phyloP scores from a whole-genome alignment of 2,797 vertebrate species.

The Lithobates pipiens region DNA sequence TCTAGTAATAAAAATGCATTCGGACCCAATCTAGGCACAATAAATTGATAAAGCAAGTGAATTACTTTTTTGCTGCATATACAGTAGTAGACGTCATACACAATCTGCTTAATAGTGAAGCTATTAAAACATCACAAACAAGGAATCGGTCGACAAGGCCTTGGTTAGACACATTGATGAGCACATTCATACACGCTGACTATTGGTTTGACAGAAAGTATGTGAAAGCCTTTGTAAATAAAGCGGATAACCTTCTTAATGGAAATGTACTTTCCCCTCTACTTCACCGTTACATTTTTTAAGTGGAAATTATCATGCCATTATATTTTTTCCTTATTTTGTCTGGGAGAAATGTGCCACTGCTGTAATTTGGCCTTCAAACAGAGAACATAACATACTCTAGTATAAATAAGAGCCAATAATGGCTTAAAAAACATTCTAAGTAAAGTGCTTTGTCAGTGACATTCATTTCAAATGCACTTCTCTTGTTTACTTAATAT shows the following conservation, averaged over 20 bases:
- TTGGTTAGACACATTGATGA: slow-evolving; percentile 19
- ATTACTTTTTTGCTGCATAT: background rate
- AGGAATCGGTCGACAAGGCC: background rate
- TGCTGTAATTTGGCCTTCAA: slow-evolving; percentile 53
- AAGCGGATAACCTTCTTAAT: slow-evolving; percentile 44
- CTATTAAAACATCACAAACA: background rate
- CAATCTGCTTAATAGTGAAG: background rate
- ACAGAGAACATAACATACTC: slow-evolving; percentile 27
- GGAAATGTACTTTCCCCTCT: slow-evolving; percentile 47
- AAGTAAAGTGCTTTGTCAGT: slow-evolving; percentile 22
- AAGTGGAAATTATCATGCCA: slow-evolving; percentile 48
- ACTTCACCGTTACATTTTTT: slow-evolving; percentile 36
- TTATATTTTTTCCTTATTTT: slow-evolving; percentile 42
- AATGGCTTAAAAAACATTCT: slow-evolving; percentile 18
- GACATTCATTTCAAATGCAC: slow-evolving; percentile 19
- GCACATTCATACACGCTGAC: background rate
- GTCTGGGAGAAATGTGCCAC: slow-evolving; percentile 31
- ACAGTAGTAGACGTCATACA: background rate
- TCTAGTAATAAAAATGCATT: background rate
- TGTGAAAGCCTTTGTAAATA: slow-evolving; percentile 45
- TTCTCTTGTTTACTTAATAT: slow-evolving; percentile 22
- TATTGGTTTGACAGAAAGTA: slow-evolving; percentile 39
- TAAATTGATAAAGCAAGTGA: background rate
- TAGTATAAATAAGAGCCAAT: slow-evolving; percentile 23
- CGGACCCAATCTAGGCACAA: too few relatives aligned